Evolutionary conservation across 2,888 invertebrate genomes (phyloP), one percentile per base, ranked within the genome.

Genomic region (Thymelicus lineola): DNA sequence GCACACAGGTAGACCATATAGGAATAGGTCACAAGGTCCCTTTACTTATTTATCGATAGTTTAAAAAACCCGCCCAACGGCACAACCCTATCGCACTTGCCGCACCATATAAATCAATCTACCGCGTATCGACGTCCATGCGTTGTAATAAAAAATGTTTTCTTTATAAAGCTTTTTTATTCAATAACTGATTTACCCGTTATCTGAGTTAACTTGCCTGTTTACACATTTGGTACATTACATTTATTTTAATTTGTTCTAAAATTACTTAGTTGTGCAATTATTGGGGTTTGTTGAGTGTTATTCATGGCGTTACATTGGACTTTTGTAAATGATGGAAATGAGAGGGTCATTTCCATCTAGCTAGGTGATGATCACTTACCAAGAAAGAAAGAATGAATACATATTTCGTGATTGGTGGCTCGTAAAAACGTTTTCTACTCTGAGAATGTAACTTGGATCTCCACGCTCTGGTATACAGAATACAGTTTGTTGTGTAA

Each of bases 81-180:
- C 45, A 72, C 77, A 74, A 53, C 74, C 48, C 75, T 74, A 74
- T 5, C 73, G 73, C 82, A 81, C 89, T 91, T 90, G 91, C 78
- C 86, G 78, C 81, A 72, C 75, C 77, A 80, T 83, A 89, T 91
- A 89, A 90, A 90, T 90, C 90, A 91, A 83, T 70, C 70, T 60
- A 53, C 70, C 60, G 35, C 70, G 64, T 70, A 70, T 70, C 64
- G 70, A 70, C 64, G 70, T 70, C 53, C 64, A 64, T 64, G 35
- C 28, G 50, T 7, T 12, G 14, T 53, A 60, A 70, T 70, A 70
- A 70, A 70, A 70, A 70, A 70, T 70, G 70, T 70, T 70, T 70
- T 50, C 70, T 64, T 65, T 64, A 70, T 70, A 70, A 64, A 60
- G 53, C 38, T 70, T 69, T 67, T 70, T 64, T 65, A 61, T 58